Conservation (phyloP, 2,888 invertebrate species). For the Trichogramma dendrolimi region DNA sequence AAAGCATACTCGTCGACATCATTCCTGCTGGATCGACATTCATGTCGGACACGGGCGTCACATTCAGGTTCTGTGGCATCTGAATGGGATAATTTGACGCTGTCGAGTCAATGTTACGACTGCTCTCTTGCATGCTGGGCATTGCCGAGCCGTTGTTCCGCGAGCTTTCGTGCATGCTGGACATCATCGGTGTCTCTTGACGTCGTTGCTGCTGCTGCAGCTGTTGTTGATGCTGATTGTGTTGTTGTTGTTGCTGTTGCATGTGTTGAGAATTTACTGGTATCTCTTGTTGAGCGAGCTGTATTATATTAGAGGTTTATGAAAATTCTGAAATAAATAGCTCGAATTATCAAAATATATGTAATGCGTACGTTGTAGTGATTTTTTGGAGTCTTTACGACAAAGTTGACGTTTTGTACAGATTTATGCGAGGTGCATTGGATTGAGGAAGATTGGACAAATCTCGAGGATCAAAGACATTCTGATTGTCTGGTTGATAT, state of each 20-base stretch:
- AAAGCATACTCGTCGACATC: conserved; percentile 8
- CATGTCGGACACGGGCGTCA: background rate
- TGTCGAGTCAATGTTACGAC: background rate
- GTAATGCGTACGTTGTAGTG: no score
- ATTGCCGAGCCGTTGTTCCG: background rate
- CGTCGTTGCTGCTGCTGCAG: background rate
- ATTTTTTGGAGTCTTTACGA: background rate
- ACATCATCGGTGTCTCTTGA: background rate
- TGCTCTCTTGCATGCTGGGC: background rate
- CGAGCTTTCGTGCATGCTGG: background rate
- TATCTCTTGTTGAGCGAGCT: background rate
- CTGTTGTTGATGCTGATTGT: background rate
- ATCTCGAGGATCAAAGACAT: background rate
- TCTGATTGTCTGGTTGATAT: background rate
- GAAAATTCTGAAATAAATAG: no score
- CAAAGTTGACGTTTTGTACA: conserved; percentile 13
- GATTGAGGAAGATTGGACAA: conserved; percentile 11
- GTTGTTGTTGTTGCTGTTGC: background rate
- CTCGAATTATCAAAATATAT: no score
- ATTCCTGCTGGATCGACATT: background rate
- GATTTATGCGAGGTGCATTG: conserved; percentile 15
- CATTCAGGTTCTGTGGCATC: background rate
- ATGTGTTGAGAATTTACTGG: background rate
- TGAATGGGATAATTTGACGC: background rate
- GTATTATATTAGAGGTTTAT: background rate